Conservation (phyloP, 2,888 invertebrate species). For the Leptothorax acervorum region DNA sequence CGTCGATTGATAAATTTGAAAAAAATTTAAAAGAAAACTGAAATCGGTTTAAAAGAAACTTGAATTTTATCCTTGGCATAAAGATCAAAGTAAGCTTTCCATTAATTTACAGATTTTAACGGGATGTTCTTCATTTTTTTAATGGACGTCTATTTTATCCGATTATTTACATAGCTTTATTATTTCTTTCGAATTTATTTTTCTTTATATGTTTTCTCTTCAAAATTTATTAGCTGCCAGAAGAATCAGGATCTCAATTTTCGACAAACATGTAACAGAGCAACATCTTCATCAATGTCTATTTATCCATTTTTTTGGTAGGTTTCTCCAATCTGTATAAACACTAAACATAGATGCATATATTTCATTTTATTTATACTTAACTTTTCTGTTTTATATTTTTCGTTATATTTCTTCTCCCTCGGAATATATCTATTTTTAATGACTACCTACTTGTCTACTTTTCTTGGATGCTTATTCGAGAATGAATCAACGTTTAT, state of each 20-base stretch:
- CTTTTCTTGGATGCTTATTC: background rate
- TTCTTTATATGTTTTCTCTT: background rate
- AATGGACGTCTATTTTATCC: no score
- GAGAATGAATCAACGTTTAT: background rate
- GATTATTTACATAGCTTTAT: background rate
- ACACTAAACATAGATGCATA: background rate
- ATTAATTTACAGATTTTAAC: background rate
- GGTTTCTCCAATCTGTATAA: background rate
- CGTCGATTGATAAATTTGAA: background rate
- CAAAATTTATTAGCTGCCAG: background rate
- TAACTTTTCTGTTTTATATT: background rate
- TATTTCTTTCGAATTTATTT: background rate
- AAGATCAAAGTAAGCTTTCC: background rate
- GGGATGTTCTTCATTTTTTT: background rate
- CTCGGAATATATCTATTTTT: background rate
- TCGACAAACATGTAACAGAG: background rate
- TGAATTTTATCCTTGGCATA: background rate
- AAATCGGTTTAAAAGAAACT: background rate
- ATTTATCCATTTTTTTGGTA: background rate
- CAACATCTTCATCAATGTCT: background rate
- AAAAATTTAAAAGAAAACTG: background rate
- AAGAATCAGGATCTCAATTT: background rate
- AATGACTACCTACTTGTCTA: background rate
- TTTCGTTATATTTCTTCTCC: background rate
- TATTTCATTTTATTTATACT: background rate